Base-by-base conservation (phyloP, 2,888 invertebrate species). In the Palloptera scutellata region DNA sequence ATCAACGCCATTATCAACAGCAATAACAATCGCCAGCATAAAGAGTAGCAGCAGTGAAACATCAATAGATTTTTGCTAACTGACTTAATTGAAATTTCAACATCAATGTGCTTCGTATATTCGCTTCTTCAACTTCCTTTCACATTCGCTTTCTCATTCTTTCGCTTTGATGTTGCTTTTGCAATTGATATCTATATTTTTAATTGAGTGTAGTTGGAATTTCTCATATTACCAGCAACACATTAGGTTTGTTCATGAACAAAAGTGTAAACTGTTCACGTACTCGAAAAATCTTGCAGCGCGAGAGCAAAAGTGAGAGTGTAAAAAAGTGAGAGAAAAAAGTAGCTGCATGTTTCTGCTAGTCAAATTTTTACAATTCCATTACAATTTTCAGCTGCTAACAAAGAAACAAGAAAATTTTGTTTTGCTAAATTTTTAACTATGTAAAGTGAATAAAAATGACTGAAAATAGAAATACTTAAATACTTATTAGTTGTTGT, bases 201-300 rank as follows among this genome's bases (percentile, higher is more conserved):
- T 57, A 61, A 61, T 66, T 66, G 61, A 64, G 58, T 64, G 55
- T 51, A 51, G 42, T 57, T 58, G 51, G 57, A 58, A 51, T 52
- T 57, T 64, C 64, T 64, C 64, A 64, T 52, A 64, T 64, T 64
- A 64, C 64, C 58, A 52, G n/a, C 41, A 51, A 52, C 13, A 40
- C 55, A 55, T 30, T 45, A 19, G 43, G 45, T 19, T 60, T 13
- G 17, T 43, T n/a, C 62, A n/a, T n/a, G n/a, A n/a, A n/a, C n/a
- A n/a, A n/a, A n/a, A n/a, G n/a, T n/a, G n/a, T n/a, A n/a, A n/a
- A n/a, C n/a, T n/a, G n/a, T n/a, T n/a, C n/a, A n/a, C n/a, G n/a
- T n/a, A n/a, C n/a, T n/a, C n/a, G n/a, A n/a, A n/a, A n/a, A n/a
- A n/a, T n/a, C n/a, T n/a, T n/a, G n/a, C n/a, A n/a, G n/a, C n/a